Base-by-base conservation (phyloP, 2,888 invertebrate genomes). In the Ceriagrion tenellum region DNA sequence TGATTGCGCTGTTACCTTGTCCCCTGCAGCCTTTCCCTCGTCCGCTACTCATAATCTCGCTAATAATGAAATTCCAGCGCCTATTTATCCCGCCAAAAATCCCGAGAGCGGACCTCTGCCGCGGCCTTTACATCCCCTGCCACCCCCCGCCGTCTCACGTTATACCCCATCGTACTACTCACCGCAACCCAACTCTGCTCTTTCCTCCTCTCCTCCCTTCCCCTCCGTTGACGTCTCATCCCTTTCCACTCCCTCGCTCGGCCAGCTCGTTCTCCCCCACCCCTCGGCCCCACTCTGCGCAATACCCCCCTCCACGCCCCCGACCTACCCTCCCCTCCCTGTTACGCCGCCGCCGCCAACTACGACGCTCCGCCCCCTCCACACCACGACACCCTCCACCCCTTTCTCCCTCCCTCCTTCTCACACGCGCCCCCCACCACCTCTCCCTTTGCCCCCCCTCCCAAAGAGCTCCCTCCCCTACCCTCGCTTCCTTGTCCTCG, bases 1-100 rank as follows among this genome's bases (percentile, higher is more conserved):
- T 3, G n/a, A 69, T 26, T 20, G 26, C 26, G 69, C 2, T 30
- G 18, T 69, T 18, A 35, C 81, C 35, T 8, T 20, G 10, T 20
- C 63, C 4, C 69, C 26, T 69, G 23, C 26, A 23, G 0, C 69
- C 59, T 59, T 12, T 69, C 69, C 16, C 16, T 81, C 35, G 81
- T 35, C 30, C 35, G 81, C 30, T 35, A 35, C 81, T 81, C 81
- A 35, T 81, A 81, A 81, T 81, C 81, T 81, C 81, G 81, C 81
- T 81, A 81, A 81, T 81, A 81, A 81, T 81, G 35, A 35, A 81
- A 81, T 81, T 81, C 81, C 81, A 35, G 81, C 81, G 81, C 81
- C 35, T 81, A 81, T 81, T 81, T 81, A 81, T 35, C 81, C 81
- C 35, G 81, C 30, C 81, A 81, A 81, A n/a, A 81, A 81, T 69